Evolutionary conservation across 2,888 invertebrate genomes (phyloP), one percentile per base, ranked within the genome.

Genomic region (Caenorhabditis afra): DNA sequence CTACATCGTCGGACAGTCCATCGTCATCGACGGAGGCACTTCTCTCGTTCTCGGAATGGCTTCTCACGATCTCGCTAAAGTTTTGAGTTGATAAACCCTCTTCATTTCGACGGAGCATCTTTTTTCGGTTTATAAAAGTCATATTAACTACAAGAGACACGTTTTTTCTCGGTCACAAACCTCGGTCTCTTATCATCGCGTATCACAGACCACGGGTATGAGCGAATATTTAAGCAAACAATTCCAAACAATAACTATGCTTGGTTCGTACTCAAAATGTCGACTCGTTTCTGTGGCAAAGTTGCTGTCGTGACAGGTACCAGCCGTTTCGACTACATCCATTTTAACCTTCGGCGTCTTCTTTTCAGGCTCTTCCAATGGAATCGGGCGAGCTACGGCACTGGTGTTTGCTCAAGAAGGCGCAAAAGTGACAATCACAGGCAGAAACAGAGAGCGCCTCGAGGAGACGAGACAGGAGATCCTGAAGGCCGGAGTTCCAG

Each of bases 1-100:
- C 4, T 78, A 52, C 29, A 78, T 78, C 20, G 23, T 76, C 35
- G 76, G 76, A n/a, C 76, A 76, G 29, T 58, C 68, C 11, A 70
- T 76, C 23, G 67, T 67, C 1, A 41, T 41, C 8, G 76, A 76
- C 58, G 76, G 76, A 14, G 76, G 76, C 44, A 47, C 68, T 4
- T 39, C 58, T 14, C 20, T 76, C n/a, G 52, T 76, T 11, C 16
- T 64, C 37, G 68, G 44, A 50, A 52, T 65, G 64, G 4, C 20
- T 0, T 18, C 76, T 12, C 62, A 64, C n/a, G 67, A 76, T 50
- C 18, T 76, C 37, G 45, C 16, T 12, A 52, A 49, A 37, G 61
- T 75, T 23, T 29, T 75, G 20, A 37, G 20, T n/a, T 55, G 14
- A n/a, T 49, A 5, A 62, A 29, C 1, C 1, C 14, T 62, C 1